Evolutionary conservation across 1,140 invertebrate species (phyloP), one percentile per base, ranked within the genome.

Genomic region (Dreissena rostriformis): DNA sequence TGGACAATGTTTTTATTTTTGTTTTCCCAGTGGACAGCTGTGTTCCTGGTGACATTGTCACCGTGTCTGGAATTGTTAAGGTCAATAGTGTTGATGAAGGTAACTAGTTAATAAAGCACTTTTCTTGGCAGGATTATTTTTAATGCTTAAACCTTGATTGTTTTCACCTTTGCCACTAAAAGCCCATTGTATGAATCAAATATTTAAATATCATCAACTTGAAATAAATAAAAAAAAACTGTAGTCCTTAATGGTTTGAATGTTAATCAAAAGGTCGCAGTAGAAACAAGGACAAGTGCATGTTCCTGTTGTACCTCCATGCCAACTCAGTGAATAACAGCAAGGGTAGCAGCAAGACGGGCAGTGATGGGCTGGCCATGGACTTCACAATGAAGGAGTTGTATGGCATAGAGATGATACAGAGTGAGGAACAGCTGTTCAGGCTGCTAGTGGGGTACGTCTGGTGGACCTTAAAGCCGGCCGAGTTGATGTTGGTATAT

Each of bases 31-130:
- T 98, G n/a, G 96, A 97, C 88, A 94, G 94, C 22, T 97, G 97
- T 89, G 95, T 96, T 84, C 97, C 98, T 29, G 98, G 98, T 12
- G 97, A 99, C 94, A 96, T 97, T 90, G 95, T 99, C 0, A 96
- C 96, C 22, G 94, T 99, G 14, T 97, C 96, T 84, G 98, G 98
- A 53, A 96, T 98, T 80, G 95, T 97, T 39, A 97, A 97, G 94
- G 96, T 96, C 80, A 92, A 91, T 76, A 93, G 88, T 87, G 82
- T 92, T 0, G 90, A 91, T 85, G 91, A 93, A 86, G 92, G 93
- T 95, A 80, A 85, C 39, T 39, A 39, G 4, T 5, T 39, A 39
- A 39, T 39, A 39, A 39, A 39, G 4, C 39, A 39, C 39, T 39
- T 39, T 39, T 39, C 2, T 39, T 39, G 39, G 39, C 39, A 39